Evolutionary conservation across 1,140 invertebrate species (phyloP).

Genomic region (Drosophila rhopaloa): DNA sequence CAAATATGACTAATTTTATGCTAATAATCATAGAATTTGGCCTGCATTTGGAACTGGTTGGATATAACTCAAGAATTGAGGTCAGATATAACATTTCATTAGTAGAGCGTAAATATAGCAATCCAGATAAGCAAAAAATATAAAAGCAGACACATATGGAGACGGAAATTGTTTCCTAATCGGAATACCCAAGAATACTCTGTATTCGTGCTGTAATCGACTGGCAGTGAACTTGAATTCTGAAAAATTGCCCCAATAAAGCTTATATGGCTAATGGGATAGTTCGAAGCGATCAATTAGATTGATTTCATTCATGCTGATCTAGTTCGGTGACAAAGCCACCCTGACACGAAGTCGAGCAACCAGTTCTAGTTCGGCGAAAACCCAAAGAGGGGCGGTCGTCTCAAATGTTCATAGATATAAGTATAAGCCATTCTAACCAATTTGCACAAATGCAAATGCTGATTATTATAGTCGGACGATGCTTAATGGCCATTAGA

Average conservation of each 20-base stretch:
- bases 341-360: slow-evolving; percentile 1
- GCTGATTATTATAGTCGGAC: slow-evolving; percentile 48
- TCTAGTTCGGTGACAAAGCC: slow-evolving; percentile 39
- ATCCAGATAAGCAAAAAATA: slow-evolving; percentile 10
- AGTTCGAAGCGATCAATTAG: slow-evolving; percentile 24
- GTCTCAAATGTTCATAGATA: slow-evolving; percentile 80
- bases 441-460: slow-evolving; percentile 79
- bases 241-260: slow-evolving; percentile 31
- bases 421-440: slow-evolving; percentile 68
- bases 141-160: neutral
- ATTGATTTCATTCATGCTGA: slow-evolving; percentile 40
- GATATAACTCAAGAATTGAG: slow-evolving; percentile 35
- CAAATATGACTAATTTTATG: slow-evolving; percentile 27
- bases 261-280: slow-evolving; percentile 39
- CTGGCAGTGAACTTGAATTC: slow-evolving; percentile 19
- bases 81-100: slow-evolving; percentile 36
- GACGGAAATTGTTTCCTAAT: slow-evolving; percentile 11
- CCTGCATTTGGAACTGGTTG: slow-evolving; percentile 36
- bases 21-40: slow-evolving; percentile 26
- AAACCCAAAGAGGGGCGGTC: slow-evolving; percentile 31
- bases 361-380: slow-evolving; percentile 12
- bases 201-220: slow-evolving; percentile 30
- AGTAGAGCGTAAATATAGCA: slow-evolving; percentile 2
- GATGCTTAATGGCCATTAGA: slow-evolving; percentile 46
- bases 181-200: slow-evolving; percentile 23